Conservation (phyloP, 1,140 invertebrate species). For the Zaprionus africanus region DNA sequence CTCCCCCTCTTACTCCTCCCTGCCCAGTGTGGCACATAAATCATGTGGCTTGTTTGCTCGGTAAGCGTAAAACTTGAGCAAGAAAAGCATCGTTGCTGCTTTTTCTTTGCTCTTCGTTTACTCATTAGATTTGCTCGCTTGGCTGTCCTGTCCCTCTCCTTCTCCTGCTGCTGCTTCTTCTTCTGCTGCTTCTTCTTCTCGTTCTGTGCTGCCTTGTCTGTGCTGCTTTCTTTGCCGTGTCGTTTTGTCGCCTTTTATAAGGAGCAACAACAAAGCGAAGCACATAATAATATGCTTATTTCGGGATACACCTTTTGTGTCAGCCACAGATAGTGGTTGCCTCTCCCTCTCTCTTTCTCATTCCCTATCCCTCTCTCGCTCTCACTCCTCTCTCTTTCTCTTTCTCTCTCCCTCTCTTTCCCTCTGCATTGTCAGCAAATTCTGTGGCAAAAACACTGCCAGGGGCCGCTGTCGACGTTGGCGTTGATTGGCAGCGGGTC, state of each 20-base stretch:
- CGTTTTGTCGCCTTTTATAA: slow-evolving; percentile 62
- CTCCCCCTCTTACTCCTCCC: background rate
- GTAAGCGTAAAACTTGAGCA: slow-evolving; percentile 39
- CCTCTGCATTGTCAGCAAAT: slow-evolving; percentile 61
- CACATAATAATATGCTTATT: slow-evolving; percentile 82
- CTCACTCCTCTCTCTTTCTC: background rate
- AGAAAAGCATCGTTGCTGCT: background rate
- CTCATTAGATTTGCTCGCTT: slow-evolving; percentile 71
- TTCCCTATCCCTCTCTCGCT: background rate
- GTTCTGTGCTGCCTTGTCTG: background rate
- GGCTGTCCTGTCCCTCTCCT: background rate
- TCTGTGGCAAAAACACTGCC: slow-evolving; percentile 38
- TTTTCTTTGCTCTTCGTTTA: slow-evolving; percentile 61
- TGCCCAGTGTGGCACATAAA: slow-evolving; percentile 53
- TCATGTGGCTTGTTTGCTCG: slow-evolving; percentile 71
- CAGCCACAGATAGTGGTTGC: slow-evolving; percentile 42
- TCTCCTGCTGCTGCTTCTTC: background rate
- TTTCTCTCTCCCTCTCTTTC: background rate
- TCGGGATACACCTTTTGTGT: slow-evolving; percentile 76
- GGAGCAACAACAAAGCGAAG: slow-evolving; percentile 34
- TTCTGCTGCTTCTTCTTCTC: background rate
- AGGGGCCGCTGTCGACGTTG: slow-evolving; percentile 39
- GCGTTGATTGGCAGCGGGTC: slow-evolving; percentile 71
- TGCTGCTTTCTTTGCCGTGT: slow-evolving; percentile 33
- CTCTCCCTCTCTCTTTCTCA: background rate